Evolutionary conservation across 2,797 vertebrate genomes (phyloP).

Genomic region (Aldrovandia affinis): DNA sequence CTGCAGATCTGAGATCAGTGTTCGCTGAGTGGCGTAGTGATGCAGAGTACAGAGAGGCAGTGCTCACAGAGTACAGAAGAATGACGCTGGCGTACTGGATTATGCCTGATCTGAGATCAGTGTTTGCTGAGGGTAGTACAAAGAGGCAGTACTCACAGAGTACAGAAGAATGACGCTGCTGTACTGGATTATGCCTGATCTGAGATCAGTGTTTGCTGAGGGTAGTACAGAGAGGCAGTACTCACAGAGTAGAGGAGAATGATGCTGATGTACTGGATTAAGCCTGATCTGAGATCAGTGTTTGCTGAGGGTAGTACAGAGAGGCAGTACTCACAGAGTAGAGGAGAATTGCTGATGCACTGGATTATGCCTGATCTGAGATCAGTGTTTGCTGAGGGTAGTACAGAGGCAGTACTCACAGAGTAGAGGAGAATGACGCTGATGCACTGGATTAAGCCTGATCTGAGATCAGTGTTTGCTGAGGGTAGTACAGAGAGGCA

Average conservation of each 20-base stretch:
- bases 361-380: no score
- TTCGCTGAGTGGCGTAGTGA: no score
- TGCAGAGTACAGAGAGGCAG: no score
- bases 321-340: neutral
- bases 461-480: no score
- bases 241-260: conserved; percentile 86
- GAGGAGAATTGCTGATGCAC: no score
- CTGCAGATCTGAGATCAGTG: no score
- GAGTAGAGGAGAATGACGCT: no score
- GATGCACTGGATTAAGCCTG: no score
- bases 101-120: neutral
- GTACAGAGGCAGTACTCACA: conserved; percentile 21
- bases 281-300: conserved; percentile 4
- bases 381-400: no score
- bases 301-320: neutral
- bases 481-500: neutral
- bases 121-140: neutral
- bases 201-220: conserved; percentile 2
- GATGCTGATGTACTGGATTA: neutral
- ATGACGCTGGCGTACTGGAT: neutral
- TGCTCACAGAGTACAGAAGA: conserved; percentile 64
- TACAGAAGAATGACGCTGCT: conserved; percentile 66
- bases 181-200: neutral
- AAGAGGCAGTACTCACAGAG: conserved; percentile 80
- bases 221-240: conserved; percentile 40